phyloP scores from a whole-genome alignment of 2,797 vertebrate genomes.

The Antennarius maculatus region DNA sequence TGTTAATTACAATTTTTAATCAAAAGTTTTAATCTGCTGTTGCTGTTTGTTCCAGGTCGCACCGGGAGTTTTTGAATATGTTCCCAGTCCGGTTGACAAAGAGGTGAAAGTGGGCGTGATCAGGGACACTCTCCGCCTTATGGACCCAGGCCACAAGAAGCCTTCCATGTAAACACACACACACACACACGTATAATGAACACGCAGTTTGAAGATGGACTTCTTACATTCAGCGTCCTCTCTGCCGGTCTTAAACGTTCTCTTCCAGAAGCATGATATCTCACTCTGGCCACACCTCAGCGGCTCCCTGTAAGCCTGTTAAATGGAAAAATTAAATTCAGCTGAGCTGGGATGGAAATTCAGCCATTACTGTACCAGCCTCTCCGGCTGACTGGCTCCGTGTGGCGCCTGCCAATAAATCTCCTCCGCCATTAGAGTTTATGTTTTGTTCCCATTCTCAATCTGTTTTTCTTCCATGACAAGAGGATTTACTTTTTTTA shows the following conservation, averaged over 20 bases:
- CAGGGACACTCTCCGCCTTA: slow-evolving; percentile 92
- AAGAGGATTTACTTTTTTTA: slow-evolving; percentile 45
- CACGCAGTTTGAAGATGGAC: slow-evolving; percentile 8
- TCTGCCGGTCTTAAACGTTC: slow-evolving; percentile 26
- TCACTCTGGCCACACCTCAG: slow-evolving; percentile 35
- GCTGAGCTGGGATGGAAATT: slow-evolving; percentile 65
- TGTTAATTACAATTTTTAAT: background rate
- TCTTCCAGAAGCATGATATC: slow-evolving; percentile 41
- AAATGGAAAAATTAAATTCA: slow-evolving; percentile 75
- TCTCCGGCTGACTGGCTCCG: slow-evolving; percentile 33
- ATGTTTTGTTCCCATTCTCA: background rate
- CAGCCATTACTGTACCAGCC: slow-evolving; percentile 53
- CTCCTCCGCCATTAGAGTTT: slow-evolving; percentile 28
- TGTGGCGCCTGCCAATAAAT: slow-evolving; percentile 44
- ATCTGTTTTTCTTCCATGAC: slow-evolving; percentile 51
- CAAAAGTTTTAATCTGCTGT: background rate
- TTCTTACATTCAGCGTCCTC: slow-evolving; percentile 4
- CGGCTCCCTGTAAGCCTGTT: slow-evolving; percentile 71
- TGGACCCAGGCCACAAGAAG: slow-evolving; percentile 88
- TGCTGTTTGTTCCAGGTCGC: slow-evolving; percentile 82
- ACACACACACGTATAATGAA: slow-evolving; percentile 15
- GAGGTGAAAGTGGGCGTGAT: slow-evolving; percentile 96
- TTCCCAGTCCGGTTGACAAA: slow-evolving; percentile 94
- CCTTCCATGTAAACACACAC: slow-evolving; percentile 77
- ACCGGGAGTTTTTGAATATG: slow-evolving; percentile 91